Evolutionary conservation across 2,888 invertebrate genomes (phyloP).

Genomic region (Blera fallax): DNA sequence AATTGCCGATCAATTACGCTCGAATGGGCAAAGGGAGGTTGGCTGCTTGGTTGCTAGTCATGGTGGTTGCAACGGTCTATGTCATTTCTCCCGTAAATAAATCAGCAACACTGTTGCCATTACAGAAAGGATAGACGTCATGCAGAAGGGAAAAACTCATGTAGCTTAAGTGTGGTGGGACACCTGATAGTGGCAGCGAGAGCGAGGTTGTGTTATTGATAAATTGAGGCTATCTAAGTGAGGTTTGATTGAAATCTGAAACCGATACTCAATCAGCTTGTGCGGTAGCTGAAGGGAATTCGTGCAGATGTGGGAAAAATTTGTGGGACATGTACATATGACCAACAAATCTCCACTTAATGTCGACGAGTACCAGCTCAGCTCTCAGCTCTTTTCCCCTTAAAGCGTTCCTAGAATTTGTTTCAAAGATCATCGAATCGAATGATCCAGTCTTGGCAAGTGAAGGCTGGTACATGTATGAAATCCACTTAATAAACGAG

Average conservation of each 20-base stretch:
- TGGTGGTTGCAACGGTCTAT: conserved; percentile 17
- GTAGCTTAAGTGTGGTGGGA: not conserved
- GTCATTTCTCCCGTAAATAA: conserved; percentile 55
- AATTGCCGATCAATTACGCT: conserved; percentile 66
- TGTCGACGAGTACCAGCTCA: no score
- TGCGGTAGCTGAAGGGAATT: not conserved
- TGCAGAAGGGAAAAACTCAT: not conserved
- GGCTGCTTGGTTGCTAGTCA: not conserved
- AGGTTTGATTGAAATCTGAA: not conserved
- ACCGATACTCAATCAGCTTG: not conserved
- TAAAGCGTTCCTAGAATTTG: no score
- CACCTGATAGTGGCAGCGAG: conserved; percentile 33
- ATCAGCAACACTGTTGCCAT: conserved; percentile 20
- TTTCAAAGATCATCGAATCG: no score
- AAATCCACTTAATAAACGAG: no score
- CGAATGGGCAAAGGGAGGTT: not conserved
- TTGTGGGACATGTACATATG: not conserved
- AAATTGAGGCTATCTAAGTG: conserved; percentile 26
- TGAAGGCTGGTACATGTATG: no score
- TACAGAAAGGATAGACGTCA: conserved; percentile 10
- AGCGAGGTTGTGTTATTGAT: conserved; percentile 37
- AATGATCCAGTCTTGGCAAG: no score
- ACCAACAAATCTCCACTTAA: no score
- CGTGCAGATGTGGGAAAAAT: not conserved
- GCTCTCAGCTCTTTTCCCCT: no score